Percentiles rank a stretch among this genome's conserved stretches.
phyloP scores from a whole-genome alignment of 2,888 invertebrate genomes.

The Eupithecia subfuscata region DNA sequence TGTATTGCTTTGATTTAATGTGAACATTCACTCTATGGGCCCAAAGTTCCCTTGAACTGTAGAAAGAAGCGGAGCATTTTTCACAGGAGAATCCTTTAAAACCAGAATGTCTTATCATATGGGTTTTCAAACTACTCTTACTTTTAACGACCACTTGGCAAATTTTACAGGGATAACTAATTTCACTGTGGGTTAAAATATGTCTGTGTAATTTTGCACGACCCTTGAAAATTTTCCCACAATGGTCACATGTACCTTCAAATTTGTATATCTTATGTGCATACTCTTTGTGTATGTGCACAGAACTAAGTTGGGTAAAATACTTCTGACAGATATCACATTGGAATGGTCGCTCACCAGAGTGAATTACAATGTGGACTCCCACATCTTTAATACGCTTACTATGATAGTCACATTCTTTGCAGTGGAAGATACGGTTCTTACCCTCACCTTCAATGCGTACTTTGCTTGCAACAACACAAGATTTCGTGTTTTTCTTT shows the following conservation, averaged over 20 bases:
- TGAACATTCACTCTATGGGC: conserved; percentile 65
- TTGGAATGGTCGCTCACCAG: conserved; percentile 61
- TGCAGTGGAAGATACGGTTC: conserved; percentile 45
- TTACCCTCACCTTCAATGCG: conserved; percentile 40
- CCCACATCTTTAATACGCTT: conserved; percentile 56
- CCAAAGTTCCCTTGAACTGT: conserved; percentile 61
- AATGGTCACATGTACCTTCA: conserved; percentile 66
- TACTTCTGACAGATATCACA: conserved; percentile 62
- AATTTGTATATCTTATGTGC: conserved; percentile 57
- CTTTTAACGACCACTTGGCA: conserved; percentile 59
- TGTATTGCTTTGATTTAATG: conserved; percentile 50
- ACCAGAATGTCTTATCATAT: conserved; percentile 67
- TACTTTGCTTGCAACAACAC: conserved; percentile 32
- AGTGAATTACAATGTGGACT: conserved; percentile 61
- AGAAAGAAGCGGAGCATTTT: conserved; percentile 66
- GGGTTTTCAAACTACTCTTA: conserved; percentile 48
- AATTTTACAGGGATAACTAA: conserved; percentile 53
- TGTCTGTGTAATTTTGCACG: conserved; percentile 61
- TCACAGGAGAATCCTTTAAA: conserved; percentile 67
- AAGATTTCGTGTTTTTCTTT: conserved; percentile 31
- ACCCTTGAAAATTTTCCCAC: conserved; percentile 66
- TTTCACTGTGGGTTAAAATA: conserved; percentile 52
- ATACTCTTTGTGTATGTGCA: conserved; percentile 62
- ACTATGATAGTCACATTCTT: conserved; percentile 62
- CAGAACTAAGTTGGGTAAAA: conserved; percentile 63